These are phyloP conservation scores for Harpagifer antarcticus DNA, from an alignment of 2,797 vertebrate species.

Conservation along the genomic window DNA sequence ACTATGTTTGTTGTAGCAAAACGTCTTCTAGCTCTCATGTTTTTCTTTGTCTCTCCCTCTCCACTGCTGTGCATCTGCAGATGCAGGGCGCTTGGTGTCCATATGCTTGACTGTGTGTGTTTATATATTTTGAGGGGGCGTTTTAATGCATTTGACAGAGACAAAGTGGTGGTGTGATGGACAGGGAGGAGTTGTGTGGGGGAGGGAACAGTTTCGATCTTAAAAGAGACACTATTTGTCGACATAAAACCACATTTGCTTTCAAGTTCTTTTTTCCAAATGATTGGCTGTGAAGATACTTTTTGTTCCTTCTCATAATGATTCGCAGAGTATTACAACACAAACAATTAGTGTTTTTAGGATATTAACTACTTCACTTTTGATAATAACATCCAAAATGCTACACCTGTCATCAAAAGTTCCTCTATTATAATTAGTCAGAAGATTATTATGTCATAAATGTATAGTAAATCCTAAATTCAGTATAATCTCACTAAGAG, in stretches of 20 bases:
- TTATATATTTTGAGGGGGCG: slow-evolving; percentile 6
- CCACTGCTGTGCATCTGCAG: slow-evolving; percentile 46
- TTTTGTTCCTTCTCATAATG: slow-evolving; percentile 29
- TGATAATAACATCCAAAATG: slow-evolving; percentile 4
- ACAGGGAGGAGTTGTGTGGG: slow-evolving; percentile 6
- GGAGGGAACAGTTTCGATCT: slow-evolving; percentile 28
- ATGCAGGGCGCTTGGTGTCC: slow-evolving; percentile 47
- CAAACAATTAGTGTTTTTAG: not conserved
- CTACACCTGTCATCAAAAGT: not conserved
- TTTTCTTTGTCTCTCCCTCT: slow-evolving; percentile 14
- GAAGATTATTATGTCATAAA: not conserved
- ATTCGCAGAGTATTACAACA: slow-evolving; percentile 26
- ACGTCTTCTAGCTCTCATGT: slow-evolving; percentile 59
- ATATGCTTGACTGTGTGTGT: slow-evolving; percentile 39
- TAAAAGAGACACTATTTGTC: slow-evolving; percentile 43
- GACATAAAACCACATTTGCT: slow-evolving; percentile 9
- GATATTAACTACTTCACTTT: not conserved
- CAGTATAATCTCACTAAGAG: not conserved
- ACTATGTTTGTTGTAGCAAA: slow-evolving; percentile 72
- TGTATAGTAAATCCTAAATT: not conserved
- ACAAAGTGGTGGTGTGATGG: slow-evolving; percentile 10
- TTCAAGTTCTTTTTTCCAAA: not conserved
- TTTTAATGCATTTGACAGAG: slow-evolving; percentile 27
- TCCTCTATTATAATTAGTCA: not conserved
- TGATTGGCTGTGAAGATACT: slow-evolving; percentile 7